Percentiles rank a stretch among this genome's conserved stretches.
Evolutionary conservation across 2,888 invertebrate genomes (phyloP).

Genomic region (Lochmaea capreae): DNA sequence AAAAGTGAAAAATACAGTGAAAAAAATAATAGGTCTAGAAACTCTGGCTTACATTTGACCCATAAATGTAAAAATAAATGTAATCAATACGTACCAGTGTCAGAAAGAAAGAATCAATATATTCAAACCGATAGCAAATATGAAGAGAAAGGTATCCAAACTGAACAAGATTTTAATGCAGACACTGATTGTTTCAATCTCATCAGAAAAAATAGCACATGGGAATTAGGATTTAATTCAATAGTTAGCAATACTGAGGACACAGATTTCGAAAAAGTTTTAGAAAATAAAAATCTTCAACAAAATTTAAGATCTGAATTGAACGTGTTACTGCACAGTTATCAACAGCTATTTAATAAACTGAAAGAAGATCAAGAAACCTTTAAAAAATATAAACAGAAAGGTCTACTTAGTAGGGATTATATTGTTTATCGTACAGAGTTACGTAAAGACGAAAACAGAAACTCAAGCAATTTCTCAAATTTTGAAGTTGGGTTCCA

Average conservation of each 20-base stretch:
- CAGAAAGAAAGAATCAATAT: not conserved
- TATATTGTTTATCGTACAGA: not conserved
- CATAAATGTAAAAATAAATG: not conserved
- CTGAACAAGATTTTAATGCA: not conserved
- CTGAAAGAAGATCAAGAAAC: not conserved
- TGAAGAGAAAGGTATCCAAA: conserved; percentile 4
- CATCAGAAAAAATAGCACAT: not conserved
- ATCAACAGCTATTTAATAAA: not conserved
- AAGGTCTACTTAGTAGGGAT: not conserved
- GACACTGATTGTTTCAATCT: not conserved
- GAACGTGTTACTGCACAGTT: not conserved
- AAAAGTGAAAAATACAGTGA: not conserved
- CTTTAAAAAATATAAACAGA: not conserved
- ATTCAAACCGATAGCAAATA: conserved; percentile 1
- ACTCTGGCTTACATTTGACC: not conserved
- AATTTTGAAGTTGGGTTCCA: not conserved
- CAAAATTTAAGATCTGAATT: not conserved
- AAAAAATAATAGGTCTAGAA: not conserved
- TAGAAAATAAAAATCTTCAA: not conserved
- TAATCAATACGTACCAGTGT: not conserved
- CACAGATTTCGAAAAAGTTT: not conserved
- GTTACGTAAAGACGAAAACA: not conserved
- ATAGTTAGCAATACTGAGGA: not conserved
- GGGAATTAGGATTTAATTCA: not conserved
- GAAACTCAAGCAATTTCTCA: not conserved